Conservation (phyloP, 1,140 invertebrate genomes). For the Diuraphis noxia region DNA sequence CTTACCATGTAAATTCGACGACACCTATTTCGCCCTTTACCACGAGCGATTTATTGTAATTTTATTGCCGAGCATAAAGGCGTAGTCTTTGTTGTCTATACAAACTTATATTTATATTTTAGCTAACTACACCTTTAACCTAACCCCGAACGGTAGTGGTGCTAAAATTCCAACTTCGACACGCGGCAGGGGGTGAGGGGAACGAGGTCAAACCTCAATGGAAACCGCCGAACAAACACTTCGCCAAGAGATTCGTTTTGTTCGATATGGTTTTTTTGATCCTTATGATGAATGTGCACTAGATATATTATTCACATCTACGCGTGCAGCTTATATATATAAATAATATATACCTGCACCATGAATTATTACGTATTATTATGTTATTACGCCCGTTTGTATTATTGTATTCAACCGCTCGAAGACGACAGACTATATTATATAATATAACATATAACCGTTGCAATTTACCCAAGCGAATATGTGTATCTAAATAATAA, state of each 20-base stretch:
- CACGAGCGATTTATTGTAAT: constrained; percentile 48
- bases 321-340: not conserved
- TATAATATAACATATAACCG: not conserved
- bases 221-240: not conserved
- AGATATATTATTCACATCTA: not conserved
- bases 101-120: not conserved
- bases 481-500: not conserved
- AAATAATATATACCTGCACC: not conserved
- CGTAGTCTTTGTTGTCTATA: not conserved
- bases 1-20: constrained; percentile 42
- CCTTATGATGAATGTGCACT: not conserved
- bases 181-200: not conserved
- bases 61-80: constrained; percentile 39
- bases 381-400: not conserved
- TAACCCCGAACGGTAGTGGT: not conserved
- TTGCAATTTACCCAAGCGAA: not conserved
- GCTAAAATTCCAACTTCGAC: not conserved
- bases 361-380: constrained; percentile 2
- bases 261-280: not conserved
- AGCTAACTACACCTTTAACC: not conserved
- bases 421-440: not conserved
- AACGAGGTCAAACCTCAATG: constrained; percentile 37
- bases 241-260: constrained; percentile 4
- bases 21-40: constrained; percentile 36
- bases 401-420: not conserved